Evolutionary conservation across 2,888 invertebrate species (phyloP), one percentile per base, ranked within the genome.

Genomic region (Atethmia centrago): DNA sequence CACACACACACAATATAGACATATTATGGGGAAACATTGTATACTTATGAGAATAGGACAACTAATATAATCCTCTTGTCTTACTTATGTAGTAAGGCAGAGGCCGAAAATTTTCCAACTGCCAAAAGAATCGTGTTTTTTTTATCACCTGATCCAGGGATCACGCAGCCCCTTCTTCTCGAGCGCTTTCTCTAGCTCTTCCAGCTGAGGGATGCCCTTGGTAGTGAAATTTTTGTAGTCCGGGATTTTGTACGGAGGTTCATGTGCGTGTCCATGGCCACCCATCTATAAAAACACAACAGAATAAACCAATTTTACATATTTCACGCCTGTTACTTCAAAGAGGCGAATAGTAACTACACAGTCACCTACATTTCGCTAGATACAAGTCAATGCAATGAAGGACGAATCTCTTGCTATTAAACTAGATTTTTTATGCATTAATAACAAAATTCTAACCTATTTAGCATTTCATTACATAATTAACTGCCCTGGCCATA

Each of bases 131-230:
- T n/a, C n/a, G n/a, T n/a, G n/a, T n/a, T n/a, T n/a, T n/a, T n/a
- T n/a, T 49, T 12, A n/a, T 78, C 89, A 98, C 98, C 99, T 97
- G 67, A 98, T 95, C 99, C 99, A 99, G 0, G 99, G 99, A 93
- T 99, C 98, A 79, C 97, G 97, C 2, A 99, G 93, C 8, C 98
- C 98, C 88, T 97, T 97, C 55, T 97, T 94, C 0, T 97, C 97
- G 25, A 99, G 95, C 1, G 97, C 97, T 79, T 96, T 94, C 91
- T 98, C 96, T 0, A 98, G 96, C 84, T 97, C 94, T 79, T 97
- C 91, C 64, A 99, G 93, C 87, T 97, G 93, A 0, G 97, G 97
- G 40, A 97, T 96, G 86, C 98, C 97, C 88, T 98, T 97, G 16
- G 98, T 97, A 92, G 98, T 97, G 92, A 98, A 99, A 61, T 97